Conservation (phyloP, 2,113 vertebrate genomes). For the Otis tarda region DNA sequence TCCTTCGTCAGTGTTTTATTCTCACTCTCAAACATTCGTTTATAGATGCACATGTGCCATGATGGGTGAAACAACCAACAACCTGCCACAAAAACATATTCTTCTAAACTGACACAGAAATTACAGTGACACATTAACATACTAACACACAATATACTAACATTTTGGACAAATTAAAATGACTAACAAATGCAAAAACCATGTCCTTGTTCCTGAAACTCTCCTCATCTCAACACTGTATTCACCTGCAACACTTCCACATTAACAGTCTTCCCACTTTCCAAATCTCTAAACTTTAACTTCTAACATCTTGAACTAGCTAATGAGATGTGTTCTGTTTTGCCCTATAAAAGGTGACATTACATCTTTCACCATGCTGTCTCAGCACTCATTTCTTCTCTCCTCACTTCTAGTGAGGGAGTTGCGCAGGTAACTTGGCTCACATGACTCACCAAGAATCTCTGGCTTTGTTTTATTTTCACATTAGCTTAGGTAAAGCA, state of each 20-base stretch:
- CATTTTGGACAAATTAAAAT: neutral
- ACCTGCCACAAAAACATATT: constrained; percentile 49
- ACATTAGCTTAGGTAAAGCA: neutral
- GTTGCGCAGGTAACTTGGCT: neutral
- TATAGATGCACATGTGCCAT: constrained; percentile 91
- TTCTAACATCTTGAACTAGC: neutral
- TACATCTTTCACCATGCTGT: neutral
- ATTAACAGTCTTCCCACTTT: neutral
- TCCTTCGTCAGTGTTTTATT: constrained; percentile 90
- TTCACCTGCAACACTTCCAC: neutral
- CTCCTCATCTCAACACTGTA: neutral
- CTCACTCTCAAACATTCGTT: constrained; percentile 95
- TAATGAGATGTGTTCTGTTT: neutral
- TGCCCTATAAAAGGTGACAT: neutral
- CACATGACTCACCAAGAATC: neutral
- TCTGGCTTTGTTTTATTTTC: neutral
- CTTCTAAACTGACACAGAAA: neutral
- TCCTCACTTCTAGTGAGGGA: neutral
- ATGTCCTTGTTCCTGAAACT: neutral
- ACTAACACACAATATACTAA: neutral
- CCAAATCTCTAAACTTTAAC: neutral
- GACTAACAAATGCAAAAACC: neutral
- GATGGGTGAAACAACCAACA: constrained; percentile 85
- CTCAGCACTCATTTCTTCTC: neutral
- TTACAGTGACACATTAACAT: neutral